Base-by-base conservation (phyloP, 2,888 invertebrate species). In the Plebejus argus region DNA sequence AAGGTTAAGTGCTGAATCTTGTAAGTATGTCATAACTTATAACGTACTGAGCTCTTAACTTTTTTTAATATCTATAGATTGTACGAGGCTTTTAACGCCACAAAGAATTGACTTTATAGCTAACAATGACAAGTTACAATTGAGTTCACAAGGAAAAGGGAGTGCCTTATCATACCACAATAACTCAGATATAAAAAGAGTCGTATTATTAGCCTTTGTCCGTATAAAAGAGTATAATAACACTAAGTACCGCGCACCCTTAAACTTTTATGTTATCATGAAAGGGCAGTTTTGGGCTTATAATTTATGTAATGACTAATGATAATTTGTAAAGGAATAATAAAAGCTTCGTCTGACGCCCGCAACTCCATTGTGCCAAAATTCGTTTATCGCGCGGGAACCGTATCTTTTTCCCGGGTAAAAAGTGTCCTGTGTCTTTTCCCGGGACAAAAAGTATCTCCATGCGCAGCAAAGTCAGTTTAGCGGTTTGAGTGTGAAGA, bases 111-210 rank as follows among this genome's bases (percentile, higher is more conserved):
- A 61, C 23, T 66, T 66, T 66, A 66, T 15, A 12, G 18, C 66
- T 66, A 10, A 66, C 66, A 66, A 66, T 66, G 20, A 61, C 10
- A 23, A 66, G 66, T 66, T 20, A 66, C 28, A 66, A 66, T 33
- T 66, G 61, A 66, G 61, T 66, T 66, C 66, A 66, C 66, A 66
- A 66, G 66, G 28, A 66, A 28, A 28, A 66, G 28, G 66, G 66
- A 66, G 66, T 66, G 66, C 28, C 66, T 66, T 66, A 28, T 66
- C 66, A 66, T 18, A 61, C 20, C 61, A 61, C 61, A 61, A 61
- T 61, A 58, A 58, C 23, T 33, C 5, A 33, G 66, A 66, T 33
- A 33, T 66, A 66, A 66, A 66, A 66, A 12, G 66, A 28, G 28
- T 28, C 28, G 28, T 61, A 23, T 58, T 58, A 58, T 33, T 18